phyloP scores from a whole-genome alignment of 2,797 vertebrate species.

The Pangasius larnaudii region DNA sequence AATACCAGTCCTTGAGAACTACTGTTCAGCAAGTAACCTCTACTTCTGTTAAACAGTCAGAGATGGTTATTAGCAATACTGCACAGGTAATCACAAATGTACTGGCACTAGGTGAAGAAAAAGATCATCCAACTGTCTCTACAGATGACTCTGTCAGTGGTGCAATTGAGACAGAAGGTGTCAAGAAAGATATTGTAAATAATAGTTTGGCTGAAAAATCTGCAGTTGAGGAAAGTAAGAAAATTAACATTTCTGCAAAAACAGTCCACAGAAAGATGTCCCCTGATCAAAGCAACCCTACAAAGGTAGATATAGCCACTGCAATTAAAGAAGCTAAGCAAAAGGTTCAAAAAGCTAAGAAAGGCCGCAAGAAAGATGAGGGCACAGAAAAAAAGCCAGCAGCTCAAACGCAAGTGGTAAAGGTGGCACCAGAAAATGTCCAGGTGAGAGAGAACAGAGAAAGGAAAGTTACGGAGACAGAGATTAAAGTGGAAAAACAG shows the following conservation, averaged over 20 bases:
- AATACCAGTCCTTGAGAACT: slow-evolving; percentile 55
- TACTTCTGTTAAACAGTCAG: slow-evolving; percentile 63
- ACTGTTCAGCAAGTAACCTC: slow-evolving; percentile 67
- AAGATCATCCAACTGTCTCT: slow-evolving; percentile 60
- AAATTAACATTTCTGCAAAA: slow-evolving; percentile 52
- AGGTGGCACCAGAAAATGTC: slow-evolving; percentile 55
- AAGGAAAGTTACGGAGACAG: slow-evolving; percentile 43
- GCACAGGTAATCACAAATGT: slow-evolving; percentile 55
- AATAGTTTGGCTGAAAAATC: slow-evolving; percentile 58
- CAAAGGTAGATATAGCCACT: slow-evolving; percentile 63
- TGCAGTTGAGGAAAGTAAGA: slow-evolving; percentile 63
- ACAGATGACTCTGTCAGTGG: slow-evolving; percentile 51
- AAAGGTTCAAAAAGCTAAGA: slow-evolving; percentile 63
- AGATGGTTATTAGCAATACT: slow-evolving; percentile 56
- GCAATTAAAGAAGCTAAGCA: slow-evolving; percentile 69
- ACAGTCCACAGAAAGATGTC: slow-evolving; percentile 55
- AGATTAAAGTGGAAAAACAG: slow-evolving; percentile 54
- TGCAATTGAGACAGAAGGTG: slow-evolving; percentile 47
- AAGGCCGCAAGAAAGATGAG: slow-evolving; percentile 69
- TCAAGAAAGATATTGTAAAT: slow-evolving; percentile 63
- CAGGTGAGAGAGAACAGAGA: slow-evolving; percentile 62
- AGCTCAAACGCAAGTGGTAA: slow-evolving; percentile 52
- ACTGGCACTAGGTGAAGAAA: slow-evolving; percentile 35
- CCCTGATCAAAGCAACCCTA: slow-evolving; percentile 54
- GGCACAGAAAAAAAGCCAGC: slow-evolving; percentile 63